Conservation (phyloP, 2,888 invertebrate genomes). For the Cheilosia grossa region DNA sequence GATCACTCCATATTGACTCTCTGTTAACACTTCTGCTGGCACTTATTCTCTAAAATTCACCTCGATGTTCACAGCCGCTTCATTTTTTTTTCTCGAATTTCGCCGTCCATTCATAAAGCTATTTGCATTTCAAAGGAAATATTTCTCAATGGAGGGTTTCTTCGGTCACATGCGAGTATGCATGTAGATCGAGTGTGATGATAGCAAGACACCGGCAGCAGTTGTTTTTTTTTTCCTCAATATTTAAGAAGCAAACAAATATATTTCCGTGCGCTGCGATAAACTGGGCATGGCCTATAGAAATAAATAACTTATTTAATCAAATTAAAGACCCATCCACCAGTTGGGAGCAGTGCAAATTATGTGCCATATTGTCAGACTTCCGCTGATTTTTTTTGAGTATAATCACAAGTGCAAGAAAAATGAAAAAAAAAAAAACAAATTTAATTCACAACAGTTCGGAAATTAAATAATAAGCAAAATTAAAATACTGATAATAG, state of each 20-base stretch:
- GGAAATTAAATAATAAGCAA: background rate
- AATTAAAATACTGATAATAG: too few species aligned
- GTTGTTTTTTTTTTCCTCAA: background rate
- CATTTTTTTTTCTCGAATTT: background rate
- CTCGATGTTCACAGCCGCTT: background rate
- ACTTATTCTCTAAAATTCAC: background rate
- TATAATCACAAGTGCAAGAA: background rate
- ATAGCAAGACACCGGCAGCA: background rate
- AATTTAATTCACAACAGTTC: background rate
- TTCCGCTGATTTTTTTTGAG: background rate
- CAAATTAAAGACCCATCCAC: background rate
- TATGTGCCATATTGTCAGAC: background rate
- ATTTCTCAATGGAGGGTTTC: background rate
- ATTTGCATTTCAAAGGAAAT: conserved; percentile 5
- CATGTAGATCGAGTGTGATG: background rate
- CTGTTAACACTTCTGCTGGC: background rate
- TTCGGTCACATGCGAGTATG: background rate
- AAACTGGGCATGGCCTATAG: background rate
- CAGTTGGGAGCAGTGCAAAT: background rate
- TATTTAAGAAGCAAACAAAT: background rate
- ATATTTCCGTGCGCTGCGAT: background rate
- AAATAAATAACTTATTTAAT: background rate
- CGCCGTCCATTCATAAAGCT: background rate
- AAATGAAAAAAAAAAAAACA: background rate
- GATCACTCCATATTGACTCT: background rate